Conservation (phyloP, 1,140 invertebrate genomes). For the Atta cephalotes region DNA sequence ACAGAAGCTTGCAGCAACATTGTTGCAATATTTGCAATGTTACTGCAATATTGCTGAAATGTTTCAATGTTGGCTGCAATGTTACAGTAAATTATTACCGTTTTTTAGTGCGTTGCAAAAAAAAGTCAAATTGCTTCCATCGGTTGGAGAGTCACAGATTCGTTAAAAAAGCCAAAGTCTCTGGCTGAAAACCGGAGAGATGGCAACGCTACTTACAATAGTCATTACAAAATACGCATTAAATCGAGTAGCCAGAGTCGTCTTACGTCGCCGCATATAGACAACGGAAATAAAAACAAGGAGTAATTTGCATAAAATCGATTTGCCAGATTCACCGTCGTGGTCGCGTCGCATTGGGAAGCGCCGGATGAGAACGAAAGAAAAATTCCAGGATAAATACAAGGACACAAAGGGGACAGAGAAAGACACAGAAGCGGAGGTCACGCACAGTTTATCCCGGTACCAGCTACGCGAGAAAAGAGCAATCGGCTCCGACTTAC, state of each 20-base stretch:
- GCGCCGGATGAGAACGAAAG: background rate
- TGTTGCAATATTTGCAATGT: no score
- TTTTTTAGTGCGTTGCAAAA: no score
- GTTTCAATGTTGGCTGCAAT: no score
- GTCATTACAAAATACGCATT: conserved; percentile 33
- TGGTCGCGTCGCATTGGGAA: conserved; percentile 9
- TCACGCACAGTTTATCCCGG: conserved; percentile 6
- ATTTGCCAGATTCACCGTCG: conserved; percentile 42
- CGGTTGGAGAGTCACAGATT: no score
- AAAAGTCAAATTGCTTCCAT: no score
- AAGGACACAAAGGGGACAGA: background rate
- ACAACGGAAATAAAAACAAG: conserved; percentile 39
- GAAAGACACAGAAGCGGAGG: background rate
- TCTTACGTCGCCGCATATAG: conserved; percentile 6
- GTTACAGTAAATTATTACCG: no score
- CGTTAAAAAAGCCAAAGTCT: no score
- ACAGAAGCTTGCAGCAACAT: no score
- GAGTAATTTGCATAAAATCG: conserved; percentile 57
- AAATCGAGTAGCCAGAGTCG: background rate
- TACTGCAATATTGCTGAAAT: no score
- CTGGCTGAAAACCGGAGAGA: no score
- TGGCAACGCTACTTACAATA: background rate
- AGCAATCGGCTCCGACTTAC: conserved; percentile 35
- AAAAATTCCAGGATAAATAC: conserved; percentile 22
- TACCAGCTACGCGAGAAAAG: background rate